Base-by-base conservation (phyloP, 2,113 vertebrate genomes). In the Marcusenius ussheri region DNA sequence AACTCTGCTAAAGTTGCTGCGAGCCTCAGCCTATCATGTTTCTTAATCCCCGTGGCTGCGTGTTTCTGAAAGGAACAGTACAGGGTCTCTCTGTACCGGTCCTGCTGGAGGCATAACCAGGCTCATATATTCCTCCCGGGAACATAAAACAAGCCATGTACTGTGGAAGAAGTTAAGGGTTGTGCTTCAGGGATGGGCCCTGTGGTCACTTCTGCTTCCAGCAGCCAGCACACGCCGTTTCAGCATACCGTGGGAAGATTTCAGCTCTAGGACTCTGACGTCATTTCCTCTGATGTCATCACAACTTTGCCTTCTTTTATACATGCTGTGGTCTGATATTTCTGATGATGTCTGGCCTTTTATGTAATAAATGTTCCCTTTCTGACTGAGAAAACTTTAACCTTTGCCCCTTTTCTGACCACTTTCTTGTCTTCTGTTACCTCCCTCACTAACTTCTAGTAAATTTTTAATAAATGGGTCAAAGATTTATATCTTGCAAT, bases 331-430 rank as follows among this genome's bases (percentile, higher is more conserved):
- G 49, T 83, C 74, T 88, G 39, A 89, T 89, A 50, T 87, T 90
- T 90, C 77, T 90, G 35, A 77, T 92, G 89, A 85, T 92, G 90
- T 92, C 51, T 90, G 88, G 89, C 88, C 88, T 84, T 91, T 88
- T 90, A 39, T 91, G 53, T 89, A 93, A 93, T 93, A 93, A 93
- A 93, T 51, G 27, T 90, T 86, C 89, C 89, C 45, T 87, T 88
- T 89, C 47, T 93, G 90, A 84, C 91, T 90, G 24, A 89, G 62
- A 51, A 66, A 80, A 66, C 56, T 49, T 42, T 88, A 86, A 91
- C 88, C 88, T 80, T 92, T 90, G 87, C 89, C 77, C 35, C 88
- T 84, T 90, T 92, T 88, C 39, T 87, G 50, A 46, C 56, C 87
- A 46, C 77, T 83, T 77, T 70, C 87, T 49, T 80, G 17, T 62